These are phyloP conservation scores for Drosophila kepulauana DNA, from an alignment of 1,140 invertebrate genomes.

Conservation along the genomic window DNA sequence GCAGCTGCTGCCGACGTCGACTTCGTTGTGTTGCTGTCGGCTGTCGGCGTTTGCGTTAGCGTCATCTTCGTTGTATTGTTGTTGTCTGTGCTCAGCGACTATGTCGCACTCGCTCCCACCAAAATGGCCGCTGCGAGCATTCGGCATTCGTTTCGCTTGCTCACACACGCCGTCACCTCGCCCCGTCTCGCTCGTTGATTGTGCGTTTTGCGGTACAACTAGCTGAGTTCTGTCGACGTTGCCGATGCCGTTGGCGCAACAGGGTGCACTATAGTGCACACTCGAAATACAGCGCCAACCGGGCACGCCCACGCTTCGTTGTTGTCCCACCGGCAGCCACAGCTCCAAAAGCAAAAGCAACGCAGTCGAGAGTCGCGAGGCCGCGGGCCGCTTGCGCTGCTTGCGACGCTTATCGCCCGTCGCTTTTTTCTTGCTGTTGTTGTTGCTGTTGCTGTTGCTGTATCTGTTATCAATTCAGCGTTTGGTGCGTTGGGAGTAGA, in stretches of 20 bases:
- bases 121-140: slow-evolving; percentile 66
- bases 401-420: slow-evolving; percentile 68
- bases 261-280: slow-evolving; percentile 67
- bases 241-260: slow-evolving; percentile 63
- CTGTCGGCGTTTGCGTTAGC: not conserved
- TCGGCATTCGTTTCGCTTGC: slow-evolving; percentile 36
- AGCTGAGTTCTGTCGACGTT: slow-evolving; percentile 25
- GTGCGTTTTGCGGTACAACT: slow-evolving; percentile 37
- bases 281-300: slow-evolving; percentile 24
- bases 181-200: slow-evolving; percentile 23
- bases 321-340: slow-evolving; percentile 28
- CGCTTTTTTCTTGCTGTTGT: slow-evolving; percentile 47
- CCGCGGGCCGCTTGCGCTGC: slow-evolving; percentile 68
- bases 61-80: not conserved
- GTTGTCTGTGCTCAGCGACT: slow-evolving; percentile 21
- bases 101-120: slow-evolving; percentile 70
- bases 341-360: slow-evolving; percentile 7
- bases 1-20: slow-evolving; percentile 15
- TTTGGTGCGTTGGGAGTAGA: slow-evolving; percentile 21
- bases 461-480: slow-evolving; percentile 52
- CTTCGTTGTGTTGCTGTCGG: slow-evolving; percentile 8
- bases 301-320: slow-evolving; percentile 51
- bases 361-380: slow-evolving; percentile 60
- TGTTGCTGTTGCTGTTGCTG: slow-evolving; percentile 29
- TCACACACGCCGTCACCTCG: not conserved